Conservation (phyloP, 1,140 invertebrate species). For the Lepidurus couesii region DNA sequence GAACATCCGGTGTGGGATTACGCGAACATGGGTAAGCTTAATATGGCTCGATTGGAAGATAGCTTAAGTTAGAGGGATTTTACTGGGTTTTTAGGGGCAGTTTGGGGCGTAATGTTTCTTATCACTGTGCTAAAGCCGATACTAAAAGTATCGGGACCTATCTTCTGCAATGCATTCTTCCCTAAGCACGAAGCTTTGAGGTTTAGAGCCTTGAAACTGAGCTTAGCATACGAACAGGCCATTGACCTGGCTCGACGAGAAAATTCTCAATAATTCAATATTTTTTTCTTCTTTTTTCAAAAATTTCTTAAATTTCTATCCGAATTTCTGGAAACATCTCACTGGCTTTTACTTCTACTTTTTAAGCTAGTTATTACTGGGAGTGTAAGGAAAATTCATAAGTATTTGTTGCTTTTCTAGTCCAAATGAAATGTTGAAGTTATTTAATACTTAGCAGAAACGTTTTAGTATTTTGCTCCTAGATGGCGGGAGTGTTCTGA, state of each 20-base stretch:
- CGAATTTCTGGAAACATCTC: neutral
- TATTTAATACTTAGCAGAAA: too few relatives aligned
- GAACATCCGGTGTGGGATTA: neutral
- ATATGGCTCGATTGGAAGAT: neutral
- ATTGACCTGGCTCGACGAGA: neutral
- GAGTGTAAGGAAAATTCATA: neutral
- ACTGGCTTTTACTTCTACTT: neutral
- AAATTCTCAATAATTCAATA: neutral
- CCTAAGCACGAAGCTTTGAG: neutral
- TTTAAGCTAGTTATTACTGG: neutral
- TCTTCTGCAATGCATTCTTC: neutral
- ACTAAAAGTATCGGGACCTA: neutral
- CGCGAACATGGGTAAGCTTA: neutral
- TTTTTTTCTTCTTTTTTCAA: neutral
- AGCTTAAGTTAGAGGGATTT: neutral
- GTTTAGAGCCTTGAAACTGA: neutral
- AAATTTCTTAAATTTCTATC: too few relatives aligned
- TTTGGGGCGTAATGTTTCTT: neutral
- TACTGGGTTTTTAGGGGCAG: neutral
- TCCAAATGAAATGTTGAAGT: too few relatives aligned
- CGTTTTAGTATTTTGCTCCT: too few relatives aligned
- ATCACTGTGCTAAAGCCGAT: neutral
- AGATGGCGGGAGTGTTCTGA: too few relatives aligned
- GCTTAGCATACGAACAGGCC: neutral
- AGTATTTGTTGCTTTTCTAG: neutral